Evolutionary conservation across 64 coral and sea anemone species (phyloP).

Genomic region (Stichodactyla mertensii): DNA sequence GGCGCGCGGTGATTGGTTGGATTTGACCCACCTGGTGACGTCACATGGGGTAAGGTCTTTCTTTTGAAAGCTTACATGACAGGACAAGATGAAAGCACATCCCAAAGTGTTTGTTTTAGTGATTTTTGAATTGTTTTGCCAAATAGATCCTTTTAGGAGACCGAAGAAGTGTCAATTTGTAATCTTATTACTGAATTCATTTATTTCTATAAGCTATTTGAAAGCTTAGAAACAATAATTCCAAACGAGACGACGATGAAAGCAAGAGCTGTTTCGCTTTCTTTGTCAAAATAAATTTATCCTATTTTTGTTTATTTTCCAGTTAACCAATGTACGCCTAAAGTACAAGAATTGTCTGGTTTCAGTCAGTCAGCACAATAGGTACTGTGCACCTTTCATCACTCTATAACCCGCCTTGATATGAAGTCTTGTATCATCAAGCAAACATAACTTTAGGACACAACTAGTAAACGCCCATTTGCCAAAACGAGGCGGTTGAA

Average conservation of each 20-base stretch:
- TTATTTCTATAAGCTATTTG: neutral
- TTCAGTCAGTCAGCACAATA: neutral
- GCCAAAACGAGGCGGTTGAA: neutral
- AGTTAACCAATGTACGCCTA: neutral
- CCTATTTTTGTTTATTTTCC: neutral
- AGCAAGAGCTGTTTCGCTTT: neutral
- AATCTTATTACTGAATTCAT: neutral
- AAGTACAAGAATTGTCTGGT: neutral
- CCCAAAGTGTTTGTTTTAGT: constrained; percentile 4
- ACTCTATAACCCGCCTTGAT: neutral
- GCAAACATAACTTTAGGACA: neutral
- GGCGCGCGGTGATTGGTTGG: constrained; percentile 12
- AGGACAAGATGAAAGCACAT: neutral
- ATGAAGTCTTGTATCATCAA: neutral
- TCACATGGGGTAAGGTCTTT: constrained; percentile 10
- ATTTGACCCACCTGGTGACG: constrained; percentile 18
- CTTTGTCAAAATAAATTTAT: neutral
- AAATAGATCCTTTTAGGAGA: neutral
- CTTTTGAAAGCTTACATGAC: constrained; percentile 9
- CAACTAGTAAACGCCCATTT: neutral
- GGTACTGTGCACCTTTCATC: neutral
- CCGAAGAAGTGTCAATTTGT: neutral
- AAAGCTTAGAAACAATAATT: neutral
- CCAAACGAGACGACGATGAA: neutral
- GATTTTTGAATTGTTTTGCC: neutral